These are phyloP conservation scores for Hypomesus transpacificus DNA, from an alignment of 2,113 vertebrate species.

Conservation along the genomic window DNA sequence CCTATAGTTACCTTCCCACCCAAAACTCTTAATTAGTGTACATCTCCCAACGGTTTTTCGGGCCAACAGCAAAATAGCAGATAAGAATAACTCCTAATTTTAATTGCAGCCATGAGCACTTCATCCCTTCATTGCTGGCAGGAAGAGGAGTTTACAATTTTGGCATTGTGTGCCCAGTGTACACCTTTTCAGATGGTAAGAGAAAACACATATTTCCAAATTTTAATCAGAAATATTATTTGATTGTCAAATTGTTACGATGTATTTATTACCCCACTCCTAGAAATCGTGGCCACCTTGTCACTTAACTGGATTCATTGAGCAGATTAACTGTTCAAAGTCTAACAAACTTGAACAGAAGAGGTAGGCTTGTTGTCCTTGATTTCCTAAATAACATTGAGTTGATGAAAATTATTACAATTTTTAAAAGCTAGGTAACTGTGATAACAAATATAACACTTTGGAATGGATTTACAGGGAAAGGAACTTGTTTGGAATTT, in stretches of 20 bases:
- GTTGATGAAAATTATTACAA: neutral
- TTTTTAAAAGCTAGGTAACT: neutral
- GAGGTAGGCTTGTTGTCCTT: slow-evolving; percentile 52
- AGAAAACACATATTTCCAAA: neutral
- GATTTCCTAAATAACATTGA: neutral
- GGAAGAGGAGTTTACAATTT: slow-evolving; percentile 70
- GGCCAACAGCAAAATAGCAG: neutral
- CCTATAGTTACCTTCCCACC: no score
- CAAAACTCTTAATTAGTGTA: neutral
- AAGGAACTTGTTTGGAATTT: no score
- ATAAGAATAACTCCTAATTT: neutral
- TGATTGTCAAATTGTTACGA: no score
- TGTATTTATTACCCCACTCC: neutral
- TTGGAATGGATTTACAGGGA: no score
- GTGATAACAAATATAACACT: neutral
- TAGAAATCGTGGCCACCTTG: slow-evolving; percentile 66
- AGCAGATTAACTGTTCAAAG: slow-evolving; percentile 64
- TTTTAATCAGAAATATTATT: neutral
- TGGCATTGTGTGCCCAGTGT: slow-evolving; percentile 64
- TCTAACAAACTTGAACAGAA: slow-evolving; percentile 65
- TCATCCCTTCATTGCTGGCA: slow-evolving; percentile 68
- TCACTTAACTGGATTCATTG: slow-evolving; percentile 64
- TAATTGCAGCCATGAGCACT: slow-evolving; percentile 39
- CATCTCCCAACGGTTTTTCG: neutral
- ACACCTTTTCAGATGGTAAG: slow-evolving; percentile 69